Percentiles rank a stretch among this genome's conserved stretches.
Evolutionary conservation across 2,888 invertebrate species (phyloP).

Genomic region (Physocephala rufipes): DNA sequence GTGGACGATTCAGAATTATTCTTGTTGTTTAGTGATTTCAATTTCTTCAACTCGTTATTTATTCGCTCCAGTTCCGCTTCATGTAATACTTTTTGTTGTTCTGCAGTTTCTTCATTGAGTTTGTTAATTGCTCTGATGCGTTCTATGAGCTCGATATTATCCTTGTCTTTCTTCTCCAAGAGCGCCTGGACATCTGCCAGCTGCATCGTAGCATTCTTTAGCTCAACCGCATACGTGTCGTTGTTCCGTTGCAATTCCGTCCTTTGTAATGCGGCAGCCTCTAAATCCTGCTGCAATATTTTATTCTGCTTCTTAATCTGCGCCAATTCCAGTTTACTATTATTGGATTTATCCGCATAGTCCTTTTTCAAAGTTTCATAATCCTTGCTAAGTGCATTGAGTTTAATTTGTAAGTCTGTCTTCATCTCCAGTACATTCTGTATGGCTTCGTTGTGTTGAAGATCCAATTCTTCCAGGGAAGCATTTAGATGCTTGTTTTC

Average conservation of each 20-base stretch:
- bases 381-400: constrained; percentile 67
- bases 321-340: constrained; percentile 53
- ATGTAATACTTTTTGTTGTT: constrained; percentile 56
- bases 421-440: constrained; percentile 70
- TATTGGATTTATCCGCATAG: constrained; percentile 52
- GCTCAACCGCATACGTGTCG: constrained; percentile 53
- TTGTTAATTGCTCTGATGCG: constrained; percentile 53
- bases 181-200: constrained; percentile 55
- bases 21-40: constrained; percentile 52
- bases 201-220: constrained; percentile 52
- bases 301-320: constrained; percentile 50
- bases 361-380: constrained; percentile 50
- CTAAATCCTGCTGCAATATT: constrained; percentile 46
- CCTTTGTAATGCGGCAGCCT: constrained; percentile 45
- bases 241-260: constrained; percentile 50
- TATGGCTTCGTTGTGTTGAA: constrained; percentile 77
- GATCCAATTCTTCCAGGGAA: constrained; percentile 77
- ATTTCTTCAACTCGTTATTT: constrained; percentile 53
- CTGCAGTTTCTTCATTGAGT: constrained; percentile 46
- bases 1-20: constrained; percentile 58
- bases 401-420: constrained; percentile 69
- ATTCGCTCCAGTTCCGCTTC: constrained; percentile 49
- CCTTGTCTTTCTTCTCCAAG: constrained; percentile 55
- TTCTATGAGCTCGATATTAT: constrained; percentile 56
- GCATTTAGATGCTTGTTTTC: constrained; percentile 67